Percentiles rank a stretch among this genome's conserved stretches.
Conservation (phyloP, 2,888 invertebrate genomes). For the Andrena marginata region DNA sequence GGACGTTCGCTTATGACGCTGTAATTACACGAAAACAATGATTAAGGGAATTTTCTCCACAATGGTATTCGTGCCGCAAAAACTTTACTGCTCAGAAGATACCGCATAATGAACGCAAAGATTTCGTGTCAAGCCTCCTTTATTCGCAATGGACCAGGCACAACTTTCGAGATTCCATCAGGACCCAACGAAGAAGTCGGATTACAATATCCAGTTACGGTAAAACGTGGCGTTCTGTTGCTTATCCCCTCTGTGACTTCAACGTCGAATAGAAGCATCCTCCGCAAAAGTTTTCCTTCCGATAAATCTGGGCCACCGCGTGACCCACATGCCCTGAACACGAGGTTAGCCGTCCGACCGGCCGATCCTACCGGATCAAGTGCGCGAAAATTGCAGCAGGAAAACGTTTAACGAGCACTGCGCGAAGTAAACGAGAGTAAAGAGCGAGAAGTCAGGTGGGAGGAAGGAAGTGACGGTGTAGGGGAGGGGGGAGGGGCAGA, state of each 20-base stretch:
- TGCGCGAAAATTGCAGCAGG: background rate
- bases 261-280: background rate
- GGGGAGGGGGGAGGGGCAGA: constrained; percentile 27
- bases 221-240: too few species aligned
- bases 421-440: background rate
- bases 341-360: too few species aligned
- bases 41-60: constrained; percentile 19
- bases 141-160: background rate
- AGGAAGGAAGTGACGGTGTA: background rate
- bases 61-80: background rate
- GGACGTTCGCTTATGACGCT: constrained; percentile 26
- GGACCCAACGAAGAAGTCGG: too few species aligned
- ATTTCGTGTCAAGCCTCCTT: background rate
- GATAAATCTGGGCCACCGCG: background rate
- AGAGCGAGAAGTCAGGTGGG: too few species aligned
- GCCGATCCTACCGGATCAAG: too few species aligned
- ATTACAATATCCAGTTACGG: too few species aligned
- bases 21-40: constrained; percentile 29
- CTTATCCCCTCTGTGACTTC: background rate
- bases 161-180: too few species aligned
- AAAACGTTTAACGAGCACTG: background rate
- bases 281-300: background rate
- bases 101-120: too few species aligned
- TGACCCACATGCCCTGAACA: too few species aligned
- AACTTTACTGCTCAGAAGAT: too few species aligned